These are phyloP conservation scores for Aelia acuminata DNA, from an alignment of 2,888 invertebrate species.

Conservation along the genomic window DNA sequence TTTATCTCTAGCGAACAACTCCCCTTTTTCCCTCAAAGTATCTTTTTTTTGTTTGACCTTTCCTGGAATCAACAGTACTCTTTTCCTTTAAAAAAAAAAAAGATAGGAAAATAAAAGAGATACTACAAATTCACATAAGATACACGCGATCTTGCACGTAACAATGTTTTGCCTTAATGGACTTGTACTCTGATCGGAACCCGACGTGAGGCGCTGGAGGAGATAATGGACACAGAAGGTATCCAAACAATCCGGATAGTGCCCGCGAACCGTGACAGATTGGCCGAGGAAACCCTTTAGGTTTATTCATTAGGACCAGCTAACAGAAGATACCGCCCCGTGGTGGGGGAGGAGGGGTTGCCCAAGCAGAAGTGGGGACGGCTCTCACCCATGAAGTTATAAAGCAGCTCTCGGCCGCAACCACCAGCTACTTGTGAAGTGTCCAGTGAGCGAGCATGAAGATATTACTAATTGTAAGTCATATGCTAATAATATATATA, in stretches of 20 bases:
- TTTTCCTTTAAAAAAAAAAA: too few species aligned
- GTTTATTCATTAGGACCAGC: neutral
- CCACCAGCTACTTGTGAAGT: slow-evolving; percentile 52
- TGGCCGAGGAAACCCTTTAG: neutral
- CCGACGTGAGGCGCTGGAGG: neutral
- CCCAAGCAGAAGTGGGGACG: slow-evolving; percentile 30
- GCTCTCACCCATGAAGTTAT: slow-evolving; percentile 58
- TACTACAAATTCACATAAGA: neutral
- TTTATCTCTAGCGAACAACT: too few species aligned
- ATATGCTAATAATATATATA: neutral
- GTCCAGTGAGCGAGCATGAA: slow-evolving; percentile 59
- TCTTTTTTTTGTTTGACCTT: too few species aligned
- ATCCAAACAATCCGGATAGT: slow-evolving; percentile 15
- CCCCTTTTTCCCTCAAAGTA: too few species aligned
- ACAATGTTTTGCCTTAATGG: neutral
- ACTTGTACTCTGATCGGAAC: neutral
- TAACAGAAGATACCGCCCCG: slow-evolving; percentile 27
- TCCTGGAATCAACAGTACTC: too few species aligned
- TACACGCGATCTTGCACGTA: neutral
- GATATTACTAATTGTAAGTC: slow-evolving; percentile 55
- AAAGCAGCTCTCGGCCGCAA: slow-evolving; percentile 24
- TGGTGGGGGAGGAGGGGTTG: neutral
- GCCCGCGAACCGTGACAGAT: neutral
- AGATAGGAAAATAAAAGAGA: too few species aligned
- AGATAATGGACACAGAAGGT: neutral